Conservation (phyloP, 1,140 invertebrate species). For the Ooceraea biroi region DNA sequence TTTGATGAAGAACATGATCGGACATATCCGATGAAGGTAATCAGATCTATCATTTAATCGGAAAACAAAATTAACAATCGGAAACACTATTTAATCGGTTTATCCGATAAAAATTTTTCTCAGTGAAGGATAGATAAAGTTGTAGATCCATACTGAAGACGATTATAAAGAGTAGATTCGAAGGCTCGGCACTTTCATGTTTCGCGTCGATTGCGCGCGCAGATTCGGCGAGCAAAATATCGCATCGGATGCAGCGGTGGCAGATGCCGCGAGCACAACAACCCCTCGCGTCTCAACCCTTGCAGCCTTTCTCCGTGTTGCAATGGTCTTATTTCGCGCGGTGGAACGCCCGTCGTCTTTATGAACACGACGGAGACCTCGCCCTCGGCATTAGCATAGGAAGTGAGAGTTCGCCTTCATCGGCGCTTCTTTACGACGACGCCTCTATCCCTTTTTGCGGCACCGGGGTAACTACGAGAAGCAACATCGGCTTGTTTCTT, state of each 20-base stretch:
- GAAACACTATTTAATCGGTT: no score
- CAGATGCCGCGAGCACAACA: conserved; percentile 80
- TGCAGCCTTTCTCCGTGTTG: background rate
- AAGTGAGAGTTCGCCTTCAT: conserved; percentile 62
- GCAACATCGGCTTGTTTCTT: conserved; percentile 49
- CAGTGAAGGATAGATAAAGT: no score
- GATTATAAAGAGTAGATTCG: no score
- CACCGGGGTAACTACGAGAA: conserved; percentile 22
- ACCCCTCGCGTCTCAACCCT: conserved; percentile 43
- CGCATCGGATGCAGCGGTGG: conserved; percentile 76
- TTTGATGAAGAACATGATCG: no score
- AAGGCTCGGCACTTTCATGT: conserved; percentile 36
- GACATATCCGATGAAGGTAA: no score
- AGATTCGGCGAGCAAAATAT: conserved; percentile 77
- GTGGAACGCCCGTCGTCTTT: conserved; percentile 70
- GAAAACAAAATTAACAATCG: no score
- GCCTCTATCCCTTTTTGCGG: conserved; percentile 15
- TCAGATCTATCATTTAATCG: no score
- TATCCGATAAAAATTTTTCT: no score
- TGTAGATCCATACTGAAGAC: no score
- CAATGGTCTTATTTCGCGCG: conserved; percentile 74
- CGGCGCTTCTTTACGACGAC: conserved; percentile 50
- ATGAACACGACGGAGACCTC: conserved; percentile 70
- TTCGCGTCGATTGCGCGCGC: conserved; percentile 22
- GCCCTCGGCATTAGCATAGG: conserved; percentile 69